A percentile compares a stretch with the other conserved stretches of the same genome.
phyloP scores from a whole-genome alignment of 1,140 invertebrate species.

The Thrips palmi region DNA sequence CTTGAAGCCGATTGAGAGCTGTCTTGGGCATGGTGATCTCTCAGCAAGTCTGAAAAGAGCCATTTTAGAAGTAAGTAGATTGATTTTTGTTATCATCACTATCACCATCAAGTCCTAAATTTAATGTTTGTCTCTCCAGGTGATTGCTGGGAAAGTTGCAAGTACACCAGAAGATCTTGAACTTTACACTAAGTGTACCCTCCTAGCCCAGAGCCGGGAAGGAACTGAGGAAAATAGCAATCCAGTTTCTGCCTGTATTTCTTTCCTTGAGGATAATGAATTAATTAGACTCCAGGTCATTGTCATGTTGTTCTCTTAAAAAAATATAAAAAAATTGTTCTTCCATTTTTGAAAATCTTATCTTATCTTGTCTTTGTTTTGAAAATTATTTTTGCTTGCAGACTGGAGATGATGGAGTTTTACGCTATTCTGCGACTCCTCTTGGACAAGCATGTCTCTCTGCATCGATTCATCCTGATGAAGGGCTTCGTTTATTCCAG shows the following conservation, averaged over 20 bases:
- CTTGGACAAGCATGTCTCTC: slow-evolving; percentile 82
- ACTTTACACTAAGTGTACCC: slow-evolving; percentile 65
- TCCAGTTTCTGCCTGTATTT: slow-evolving; percentile 31
- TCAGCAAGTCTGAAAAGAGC: slow-evolving; percentile 36
- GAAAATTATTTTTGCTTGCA: too few relatives aligned
- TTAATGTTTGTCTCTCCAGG: slow-evolving; percentile 24
- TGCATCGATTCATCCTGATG: slow-evolving; percentile 80
- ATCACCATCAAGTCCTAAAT: slow-evolving; percentile 6
- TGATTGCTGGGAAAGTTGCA: slow-evolving; percentile 76
- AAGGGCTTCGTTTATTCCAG: slow-evolving; percentile 70
- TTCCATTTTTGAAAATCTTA: background rate
- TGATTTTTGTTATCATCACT: slow-evolving; percentile 3
- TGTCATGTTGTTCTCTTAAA: background rate
- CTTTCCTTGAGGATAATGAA: slow-evolving; percentile 36
- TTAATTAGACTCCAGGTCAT: slow-evolving; percentile 26
- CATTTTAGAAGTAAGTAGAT: slow-evolving; percentile 31
- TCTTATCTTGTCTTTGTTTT: background rate
- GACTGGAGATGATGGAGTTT: slow-evolving; percentile 22
- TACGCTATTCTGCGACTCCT: slow-evolving; percentile 57
- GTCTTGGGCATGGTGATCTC: slow-evolving; percentile 48
- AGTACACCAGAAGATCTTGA: slow-evolving; percentile 48
- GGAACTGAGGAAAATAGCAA: slow-evolving; percentile 11
- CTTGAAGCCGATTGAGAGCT: slow-evolving; percentile 63
- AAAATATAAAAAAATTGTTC: background rate
- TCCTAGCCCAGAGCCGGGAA: slow-evolving; percentile 24